Base-by-base conservation (phyloP, 1,140 invertebrate species). In the Gonioctena quinquepunctata region DNA sequence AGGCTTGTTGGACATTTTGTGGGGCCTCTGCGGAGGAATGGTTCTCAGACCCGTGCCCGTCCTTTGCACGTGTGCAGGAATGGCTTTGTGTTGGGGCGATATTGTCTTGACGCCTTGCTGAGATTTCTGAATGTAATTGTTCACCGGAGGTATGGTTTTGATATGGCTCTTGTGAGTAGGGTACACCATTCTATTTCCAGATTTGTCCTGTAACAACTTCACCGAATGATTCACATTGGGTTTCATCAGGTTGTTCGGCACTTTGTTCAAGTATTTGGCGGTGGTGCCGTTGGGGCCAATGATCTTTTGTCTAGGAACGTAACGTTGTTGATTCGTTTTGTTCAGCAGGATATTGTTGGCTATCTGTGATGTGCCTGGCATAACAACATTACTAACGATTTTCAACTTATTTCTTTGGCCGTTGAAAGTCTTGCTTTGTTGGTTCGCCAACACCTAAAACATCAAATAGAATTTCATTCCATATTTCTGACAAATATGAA, bases 391-490 rank as follows among this genome's bases (percentile, higher is more conserved):
- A 62, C 80, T 79, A 2, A 82, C 48, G 49, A 83, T 79, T 72
- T 83, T 82, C n/a, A 83, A 66, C 75, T 82, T 82, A 63, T 73
- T 77, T 67, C 79, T 74, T 66, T 82, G 81, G 23, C 80, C 80
- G 65, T 82, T 82, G 7, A 72, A 70, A 28, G 80, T 75, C 72
- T 80, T 71, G 2, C n/a, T 76, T 66, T 42, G 33, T 42, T 42
- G 33, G 13, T n/a, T 42, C 5, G 33, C 13, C 33, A 42, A 42
- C 8, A 42, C 33, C 33, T 42, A n/a, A n/a, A n/a, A n/a, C n/a
- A n/a, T n/a, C n/a, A n/a, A n/a, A n/a, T n/a, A n/a, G n/a, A n/a
- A n/a, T n/a, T n/a, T n/a, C n/a, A n/a, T n/a, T n/a, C n/a, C n/a
- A n/a, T n/a, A n/a, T n/a, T n/a, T n/a, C n/a, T n/a, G n/a, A n/a